Base-by-base conservation (phyloP, 2,888 invertebrate genomes). In the Eristalis pertinax region DNA sequence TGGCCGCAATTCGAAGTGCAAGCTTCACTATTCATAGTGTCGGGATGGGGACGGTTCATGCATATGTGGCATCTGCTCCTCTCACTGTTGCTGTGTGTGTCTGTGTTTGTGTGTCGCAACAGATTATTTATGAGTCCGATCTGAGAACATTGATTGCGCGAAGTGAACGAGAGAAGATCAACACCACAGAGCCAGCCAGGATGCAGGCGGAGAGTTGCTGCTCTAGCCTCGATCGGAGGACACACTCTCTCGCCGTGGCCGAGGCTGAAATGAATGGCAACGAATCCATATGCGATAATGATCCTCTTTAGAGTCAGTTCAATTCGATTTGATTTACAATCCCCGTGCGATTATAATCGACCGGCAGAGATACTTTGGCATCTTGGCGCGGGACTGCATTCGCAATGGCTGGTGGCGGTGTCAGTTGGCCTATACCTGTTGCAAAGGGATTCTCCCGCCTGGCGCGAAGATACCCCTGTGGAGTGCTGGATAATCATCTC, bases 251-350 rank as follows among this genome's bases (percentile, higher is more conserved):
- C 76, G 43, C 74, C 43, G 22, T 38, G 62, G 60, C 58, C 24
- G 19, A 11, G 26, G 60, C 58, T 10, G 63, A 70, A 77, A 81
- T 84, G 88, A 84, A 84, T 84, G 80, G 80, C 84, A 84, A 77
- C 84, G 80, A 84, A 83, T 84, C 84, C 88, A 84, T 88, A 84
- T 81, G 88, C 88, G 88, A 88, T 88, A 88, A 88, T 88, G 88
- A 88, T 88, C 88, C 88, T 88, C 88, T 88, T 88, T 88, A 88
- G 81, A 88, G 88, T 88, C 88, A 80, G 92, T 92, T 92, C 90
- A 92, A 92, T 91, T 90, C 91, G 91, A 92, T 92, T 92, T 92
- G 92, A 92, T 92, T 92, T 92, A 92, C 92, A 92, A 92, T 92
- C 92, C 92, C 91, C 91, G 91, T 91, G 92, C 91, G 92, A 92